phyloP scores from a whole-genome alignment of 2,113 vertebrate species.

The Desmodus rotundus region DNA sequence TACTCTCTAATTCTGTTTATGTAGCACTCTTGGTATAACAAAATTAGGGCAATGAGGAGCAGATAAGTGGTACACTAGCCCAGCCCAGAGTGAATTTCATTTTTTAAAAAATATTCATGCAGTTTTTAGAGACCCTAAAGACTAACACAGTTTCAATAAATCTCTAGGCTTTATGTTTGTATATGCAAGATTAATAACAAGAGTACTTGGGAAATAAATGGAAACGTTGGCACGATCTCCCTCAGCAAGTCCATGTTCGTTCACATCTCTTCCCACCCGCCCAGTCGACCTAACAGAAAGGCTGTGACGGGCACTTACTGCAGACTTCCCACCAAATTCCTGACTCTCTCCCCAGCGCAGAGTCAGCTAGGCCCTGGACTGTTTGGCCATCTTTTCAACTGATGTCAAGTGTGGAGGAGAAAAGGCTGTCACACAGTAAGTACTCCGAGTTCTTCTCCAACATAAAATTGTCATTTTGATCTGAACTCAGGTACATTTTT shows the following conservation, averaged over 20 bases:
- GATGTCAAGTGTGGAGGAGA: not conserved
- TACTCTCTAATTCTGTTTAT: not conserved
- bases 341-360: not conserved
- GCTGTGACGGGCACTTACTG: not conserved
- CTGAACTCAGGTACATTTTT: not conserved
- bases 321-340: not conserved
- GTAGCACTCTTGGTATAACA: not conserved
- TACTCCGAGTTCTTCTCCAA: not conserved
- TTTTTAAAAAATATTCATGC: not conserved
- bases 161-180: not conserved
- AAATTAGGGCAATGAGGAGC: not conserved
- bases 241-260: not conserved
- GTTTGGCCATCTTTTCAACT: constrained; percentile 8
- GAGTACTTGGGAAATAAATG: not conserved
- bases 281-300: not conserved
- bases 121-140: not conserved
- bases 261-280: not conserved
- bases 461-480: constrained; percentile 26
- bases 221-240: not conserved
- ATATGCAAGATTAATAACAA: not conserved
- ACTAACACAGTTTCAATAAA: not conserved
- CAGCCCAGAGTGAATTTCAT: not conserved
- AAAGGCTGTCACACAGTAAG: not conserved
- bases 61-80: not conserved
- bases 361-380: not conserved